These are phyloP conservation scores for Campylomormyrus numenius DNA, from an alignment of 2,113 vertebrate genomes.

Conservation along the genomic window DNA sequence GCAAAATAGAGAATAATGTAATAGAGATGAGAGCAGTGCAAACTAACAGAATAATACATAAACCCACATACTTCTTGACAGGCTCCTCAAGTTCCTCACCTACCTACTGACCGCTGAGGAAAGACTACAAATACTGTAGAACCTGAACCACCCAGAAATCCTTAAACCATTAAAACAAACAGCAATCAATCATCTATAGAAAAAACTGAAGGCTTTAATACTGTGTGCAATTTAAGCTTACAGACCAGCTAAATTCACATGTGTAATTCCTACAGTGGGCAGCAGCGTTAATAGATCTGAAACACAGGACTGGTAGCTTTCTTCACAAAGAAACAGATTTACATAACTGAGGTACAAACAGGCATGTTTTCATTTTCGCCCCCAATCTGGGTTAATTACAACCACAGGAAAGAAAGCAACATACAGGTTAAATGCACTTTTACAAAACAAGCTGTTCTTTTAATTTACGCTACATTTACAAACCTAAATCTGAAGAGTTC, in stretches of 20 bases:
- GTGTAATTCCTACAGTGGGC: neutral
- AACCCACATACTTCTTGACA: neutral
- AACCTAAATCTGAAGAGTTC: neutral
- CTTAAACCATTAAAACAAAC: neutral
- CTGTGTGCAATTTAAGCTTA: neutral
- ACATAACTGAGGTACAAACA: neutral
- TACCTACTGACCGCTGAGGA: neutral
- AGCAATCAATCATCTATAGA: neutral
- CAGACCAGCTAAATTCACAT: neutral
- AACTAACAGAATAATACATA: neutral
- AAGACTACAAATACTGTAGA: neutral
- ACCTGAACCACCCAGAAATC: neutral
- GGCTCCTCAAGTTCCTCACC: neutral
- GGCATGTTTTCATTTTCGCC: neutral
- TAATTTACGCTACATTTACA: neutral
- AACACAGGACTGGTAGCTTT: neutral
- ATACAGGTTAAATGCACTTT: neutral
- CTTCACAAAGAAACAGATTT: neutral
- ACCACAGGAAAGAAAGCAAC: neutral
- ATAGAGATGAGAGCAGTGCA: neutral
- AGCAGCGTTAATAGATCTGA: neutral
- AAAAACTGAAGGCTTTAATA: neutral
- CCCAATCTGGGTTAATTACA: neutral
- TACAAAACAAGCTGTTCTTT: neutral
- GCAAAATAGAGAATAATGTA: neutral